Conservation (phyloP, 2,888 invertebrate species). For the Eudemis profundana region DNA sequence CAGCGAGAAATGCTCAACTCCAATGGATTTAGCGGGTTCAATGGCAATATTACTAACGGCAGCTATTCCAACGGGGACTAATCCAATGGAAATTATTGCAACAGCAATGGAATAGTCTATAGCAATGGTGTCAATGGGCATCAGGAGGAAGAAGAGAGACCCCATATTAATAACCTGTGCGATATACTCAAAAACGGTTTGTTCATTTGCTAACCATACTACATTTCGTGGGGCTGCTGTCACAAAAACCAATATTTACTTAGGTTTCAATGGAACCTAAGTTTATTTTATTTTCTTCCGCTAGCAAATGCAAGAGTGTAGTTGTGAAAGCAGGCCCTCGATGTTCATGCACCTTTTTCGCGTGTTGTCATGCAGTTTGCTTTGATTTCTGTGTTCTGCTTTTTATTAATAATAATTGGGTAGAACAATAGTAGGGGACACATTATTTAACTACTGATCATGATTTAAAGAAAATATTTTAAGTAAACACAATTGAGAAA, state of each 20-base stretch:
- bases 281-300: neutral
- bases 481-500: neutral
- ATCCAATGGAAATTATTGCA: conserved; percentile 42
- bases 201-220: conserved; percentile 73
- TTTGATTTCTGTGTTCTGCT: conserved; percentile 44
- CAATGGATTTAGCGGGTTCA: conserved; percentile 59
- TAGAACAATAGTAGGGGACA: too few species aligned
- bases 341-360: conserved; percentile 34
- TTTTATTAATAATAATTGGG: neutral
- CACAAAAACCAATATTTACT: neutral
- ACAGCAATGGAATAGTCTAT: conserved; percentile 49
- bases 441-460: too few species aligned
- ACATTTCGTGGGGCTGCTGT: conserved; percentile 6
- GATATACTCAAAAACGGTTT: conserved; percentile 79
- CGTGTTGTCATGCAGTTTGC: conserved; percentile 27
- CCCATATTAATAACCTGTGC: conserved; percentile 54
- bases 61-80: conserved; percentile 45
- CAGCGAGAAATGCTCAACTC: conserved; percentile 87
- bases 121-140: conserved; percentile 60
- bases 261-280: neutral
- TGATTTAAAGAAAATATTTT: neutral
- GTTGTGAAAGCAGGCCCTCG: neutral
- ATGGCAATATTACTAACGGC: conserved; percentile 53
- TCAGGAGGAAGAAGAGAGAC: conserved; percentile 58
- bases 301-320: too few species aligned